Percentiles rank a stretch among this genome's conserved stretches.
Conservation (phyloP, 2,113 vertebrate genomes). For the Corythaeola cristata region DNA sequence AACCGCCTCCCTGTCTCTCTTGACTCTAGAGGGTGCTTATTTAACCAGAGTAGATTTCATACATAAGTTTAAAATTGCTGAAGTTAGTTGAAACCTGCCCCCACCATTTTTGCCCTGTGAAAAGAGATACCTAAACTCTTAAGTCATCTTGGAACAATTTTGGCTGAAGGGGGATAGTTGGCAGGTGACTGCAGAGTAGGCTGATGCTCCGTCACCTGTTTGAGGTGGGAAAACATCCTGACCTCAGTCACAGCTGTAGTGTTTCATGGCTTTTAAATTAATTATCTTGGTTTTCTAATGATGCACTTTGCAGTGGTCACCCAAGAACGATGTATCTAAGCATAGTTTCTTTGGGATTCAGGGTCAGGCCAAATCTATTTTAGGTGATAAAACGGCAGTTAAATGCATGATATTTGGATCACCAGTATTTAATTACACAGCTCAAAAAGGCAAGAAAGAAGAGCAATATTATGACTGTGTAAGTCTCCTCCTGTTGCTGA, state of each 20-base stretch:
- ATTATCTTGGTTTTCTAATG: neutral
- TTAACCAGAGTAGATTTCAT: constrained; percentile 20
- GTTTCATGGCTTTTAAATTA: neutral
- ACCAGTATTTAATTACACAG: neutral
- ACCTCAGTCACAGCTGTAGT: neutral
- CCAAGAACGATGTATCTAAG: neutral
- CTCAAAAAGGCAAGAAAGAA: neutral
- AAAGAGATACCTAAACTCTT: neutral
- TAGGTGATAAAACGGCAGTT: neutral
- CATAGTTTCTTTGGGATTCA: neutral
- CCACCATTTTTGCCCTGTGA: neutral
- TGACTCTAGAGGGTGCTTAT: neutral
- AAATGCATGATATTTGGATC: neutral
- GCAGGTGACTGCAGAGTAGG: neutral
- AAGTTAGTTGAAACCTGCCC: neutral
- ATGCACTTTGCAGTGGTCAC: neutral
- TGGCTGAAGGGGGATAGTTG: neutral
- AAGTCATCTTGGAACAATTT: neutral
- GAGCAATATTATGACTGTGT: neutral
- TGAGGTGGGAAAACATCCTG: neutral
- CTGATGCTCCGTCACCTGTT: neutral
- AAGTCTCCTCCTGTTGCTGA: neutral
- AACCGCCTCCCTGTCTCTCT: neutral
- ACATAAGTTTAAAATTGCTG: neutral
- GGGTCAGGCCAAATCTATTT: neutral